Base-by-base conservation (phyloP, 2,797 vertebrate genomes). In the Peromyscus melanophrys region DNA sequence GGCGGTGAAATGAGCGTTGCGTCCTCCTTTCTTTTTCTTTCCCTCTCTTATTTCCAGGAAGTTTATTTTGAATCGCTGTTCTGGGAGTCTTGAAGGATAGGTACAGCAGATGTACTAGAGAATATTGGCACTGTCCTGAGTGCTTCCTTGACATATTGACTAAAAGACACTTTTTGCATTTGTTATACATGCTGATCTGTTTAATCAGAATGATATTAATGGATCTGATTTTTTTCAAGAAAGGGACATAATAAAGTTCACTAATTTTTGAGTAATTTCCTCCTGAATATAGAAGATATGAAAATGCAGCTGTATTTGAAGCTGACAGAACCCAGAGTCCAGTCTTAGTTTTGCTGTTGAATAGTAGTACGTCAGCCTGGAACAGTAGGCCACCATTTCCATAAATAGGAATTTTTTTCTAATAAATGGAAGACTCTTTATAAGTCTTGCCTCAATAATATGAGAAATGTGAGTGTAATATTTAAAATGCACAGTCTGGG, bases 21-120 rank as follows among this genome's bases (percentile, higher is more conserved):
- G 8, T 82, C 87, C 61, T 86, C 90, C 43, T 73, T 78, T 88
- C 46, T 9, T 69, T 13, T 71, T 87, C 61, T 67, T 31, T 82
- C 91, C 31, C 29, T 89, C 85, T 92, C 71, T 92, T 88, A 94
- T 87, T 93, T 89, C 67, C 86, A 71, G 86, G 83, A 85, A 19
- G 43, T 16, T 49, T 92, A 86, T 93, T 97, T 94, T 91, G 61
- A 65, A 27, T 40, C 92, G 86, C 59, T 59, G 17, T 37, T 92
- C 92, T 82, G 43, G 77, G 43, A 34, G 71, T 75, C 69, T 86
- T 9, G 6, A 84, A 95, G 57, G 61, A 65, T 83, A 96, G 52
- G n/a, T 77, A 55, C 4, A 95, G 73, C 46, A 89, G 81, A 40
- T 25, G 86, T 85, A 9, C 93, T 78, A 84, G 90, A 49, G 77